These are phyloP conservation scores for Nymphalis io DNA, from an alignment of 1,140 invertebrate genomes.

Conservation along the genomic window DNA sequence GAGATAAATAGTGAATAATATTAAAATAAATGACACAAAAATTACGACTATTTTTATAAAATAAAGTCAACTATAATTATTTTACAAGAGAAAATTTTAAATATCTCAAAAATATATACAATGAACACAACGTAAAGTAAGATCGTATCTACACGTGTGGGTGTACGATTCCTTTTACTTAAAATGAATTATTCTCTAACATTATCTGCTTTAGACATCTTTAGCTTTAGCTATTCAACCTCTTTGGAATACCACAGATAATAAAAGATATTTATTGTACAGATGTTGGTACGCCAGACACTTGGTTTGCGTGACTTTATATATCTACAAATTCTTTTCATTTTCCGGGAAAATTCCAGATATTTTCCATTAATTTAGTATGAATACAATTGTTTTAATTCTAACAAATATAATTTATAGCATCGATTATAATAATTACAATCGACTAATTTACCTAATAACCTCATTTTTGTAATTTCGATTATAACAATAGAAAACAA, in stretches of 20 bases:
- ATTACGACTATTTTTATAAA: background rate
- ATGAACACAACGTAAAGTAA: constrained; percentile 9
- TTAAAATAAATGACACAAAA: background rate
- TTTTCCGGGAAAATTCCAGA: too few species aligned
- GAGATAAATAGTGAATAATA: too few species aligned
- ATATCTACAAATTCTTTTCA: too few species aligned
- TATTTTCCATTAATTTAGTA: too few species aligned
- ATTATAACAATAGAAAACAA: constrained; percentile 10
- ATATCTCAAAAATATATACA: constrained; percentile 2
- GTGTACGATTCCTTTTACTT: constrained; percentile 21
- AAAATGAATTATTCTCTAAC: constrained; percentile 27
- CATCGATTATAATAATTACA: background rate
- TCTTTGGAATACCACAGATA: constrained; percentile 6
- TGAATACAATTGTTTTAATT: too few species aligned
- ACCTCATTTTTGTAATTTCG: background rate
- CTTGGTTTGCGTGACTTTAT: background rate
- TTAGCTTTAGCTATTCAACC: background rate
- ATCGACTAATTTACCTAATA: constrained; percentile 1
- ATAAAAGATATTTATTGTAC: constrained; percentile 1
- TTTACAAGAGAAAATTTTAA: background rate
- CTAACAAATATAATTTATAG: too few species aligned
- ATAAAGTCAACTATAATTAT: background rate
- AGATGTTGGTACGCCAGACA: background rate
- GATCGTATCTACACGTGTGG: constrained; percentile 23
- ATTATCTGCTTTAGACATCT: constrained; percentile 22